Evolutionary conservation across 2,113 vertebrate genomes (phyloP).

Genomic region (Stigmatopora argus): DNA sequence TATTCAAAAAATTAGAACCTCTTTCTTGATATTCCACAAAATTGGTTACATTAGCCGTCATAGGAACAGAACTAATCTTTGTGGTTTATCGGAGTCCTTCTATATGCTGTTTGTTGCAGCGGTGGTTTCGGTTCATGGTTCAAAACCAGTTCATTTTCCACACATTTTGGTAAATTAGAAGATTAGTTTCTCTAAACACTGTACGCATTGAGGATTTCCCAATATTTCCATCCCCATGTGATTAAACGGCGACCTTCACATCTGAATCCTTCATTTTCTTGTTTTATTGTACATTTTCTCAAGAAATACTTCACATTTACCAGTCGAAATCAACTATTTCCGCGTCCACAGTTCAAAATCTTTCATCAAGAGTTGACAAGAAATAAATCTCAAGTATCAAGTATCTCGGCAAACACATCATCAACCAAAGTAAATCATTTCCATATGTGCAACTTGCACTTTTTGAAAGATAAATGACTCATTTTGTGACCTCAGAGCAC

Average conservation of each 20-base stretch:
- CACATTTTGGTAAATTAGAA: neutral
- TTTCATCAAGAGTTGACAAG: neutral
- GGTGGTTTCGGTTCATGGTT: neutral
- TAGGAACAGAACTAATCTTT: neutral
- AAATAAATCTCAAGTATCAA: neutral
- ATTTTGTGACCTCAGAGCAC: neutral
- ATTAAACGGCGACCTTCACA: neutral
- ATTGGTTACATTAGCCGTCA: neutral
- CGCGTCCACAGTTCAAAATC: neutral
- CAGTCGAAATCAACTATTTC: too few species aligned
- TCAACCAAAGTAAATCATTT: neutral
- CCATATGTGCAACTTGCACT: neutral
- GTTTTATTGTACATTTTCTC: too few species aligned
- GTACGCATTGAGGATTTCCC: constrained; percentile 4
- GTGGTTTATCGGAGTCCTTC: neutral
- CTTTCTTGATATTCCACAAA: neutral
- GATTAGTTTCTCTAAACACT: neutral
- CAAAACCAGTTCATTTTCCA: neutral
- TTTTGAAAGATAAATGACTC: neutral
- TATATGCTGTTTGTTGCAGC: neutral
- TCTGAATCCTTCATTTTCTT: too few species aligned
- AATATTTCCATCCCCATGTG: neutral
- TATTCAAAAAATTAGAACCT: too few species aligned
- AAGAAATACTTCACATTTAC: too few species aligned
- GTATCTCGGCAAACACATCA: neutral